Evolutionary conservation across 1,140 invertebrate genomes (phyloP).

Genomic region (Pseudomyrmex pallidus): DNA sequence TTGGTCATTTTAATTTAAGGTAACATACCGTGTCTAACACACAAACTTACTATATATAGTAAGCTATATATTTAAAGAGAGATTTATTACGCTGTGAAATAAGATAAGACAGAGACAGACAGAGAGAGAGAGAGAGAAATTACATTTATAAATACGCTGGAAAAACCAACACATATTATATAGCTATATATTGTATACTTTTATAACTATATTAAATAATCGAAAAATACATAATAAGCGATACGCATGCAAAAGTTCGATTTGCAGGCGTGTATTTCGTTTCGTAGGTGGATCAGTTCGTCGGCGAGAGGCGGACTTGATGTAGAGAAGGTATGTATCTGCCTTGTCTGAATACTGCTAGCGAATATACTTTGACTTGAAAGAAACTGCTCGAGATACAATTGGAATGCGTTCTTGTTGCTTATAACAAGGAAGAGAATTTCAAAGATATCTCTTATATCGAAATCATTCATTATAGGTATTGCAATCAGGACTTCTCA

Average conservation of each 20-base stretch:
- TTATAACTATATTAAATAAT: slow-evolving; percentile 25
- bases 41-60: not conserved
- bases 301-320: slow-evolving; percentile 38
- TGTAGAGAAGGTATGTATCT: slow-evolving; percentile 57
- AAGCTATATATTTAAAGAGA: not conserved
- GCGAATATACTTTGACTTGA: slow-evolving; percentile 37
- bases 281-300: slow-evolving; percentile 67
- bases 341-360: slow-evolving; percentile 3
- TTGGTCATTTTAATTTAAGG: slow-evolving; percentile 26
- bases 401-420: slow-evolving; percentile 2
- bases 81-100: slow-evolving; percentile 16
- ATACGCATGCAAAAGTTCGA: slow-evolving; percentile 59
- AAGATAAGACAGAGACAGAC: no score
- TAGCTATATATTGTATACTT: no score
- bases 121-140: no score
- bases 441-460: not conserved
- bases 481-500: slow-evolving; percentile 3
- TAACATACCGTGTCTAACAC: not conserved
- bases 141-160: no score
- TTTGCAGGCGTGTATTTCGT: slow-evolving; percentile 55
- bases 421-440: slow-evolving; percentile 7
- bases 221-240: slow-evolving; percentile 21
- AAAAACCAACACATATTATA: no score
- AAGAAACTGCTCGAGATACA: slow-evolving; percentile 35
- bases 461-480: slow-evolving; percentile 26